Evolutionary conservation across 2,888 invertebrate species (phyloP), one percentile per base, ranked within the genome.

Genomic region (Deilephila porcellus): DNA sequence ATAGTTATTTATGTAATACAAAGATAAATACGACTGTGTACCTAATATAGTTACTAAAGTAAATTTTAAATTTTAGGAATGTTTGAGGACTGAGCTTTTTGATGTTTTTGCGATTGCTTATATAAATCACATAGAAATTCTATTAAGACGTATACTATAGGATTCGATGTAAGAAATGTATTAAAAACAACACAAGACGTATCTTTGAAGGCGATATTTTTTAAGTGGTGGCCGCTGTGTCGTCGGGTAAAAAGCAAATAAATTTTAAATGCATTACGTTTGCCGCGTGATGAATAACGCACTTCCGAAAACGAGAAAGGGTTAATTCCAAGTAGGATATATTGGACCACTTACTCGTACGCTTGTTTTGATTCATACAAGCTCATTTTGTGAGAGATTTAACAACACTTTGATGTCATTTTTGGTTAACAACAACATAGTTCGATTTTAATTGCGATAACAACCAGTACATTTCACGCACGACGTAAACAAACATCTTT

Each of bases 261-360:
- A 93, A 93, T 93, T 90, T 89, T 83, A 88, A 90, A 88, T 86
- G 89, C 92, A 92, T 93, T 92, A 90, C 90, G 85, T 81, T 81
- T 80, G 81, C 80, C 78, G 78, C 73, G 87, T 92, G 92, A 93
- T 92, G 89, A 86, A 93, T 91, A 85, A 88, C 91, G 88, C 90
- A 90, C 91, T 89, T 83, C 81, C 80, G 74, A 72, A 72, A 71
- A 74, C 76, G 77, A 79, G 78, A 80, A 78, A 81, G 73, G 71
- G 73, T 73, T 73, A 37, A 59, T 37, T 67, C 64, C 45, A 67
- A 20, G 45, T 52, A 67, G 45, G 25, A 67, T 67, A 67, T 67
- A 67, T 67, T 67, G 67, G 25, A 67, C 25, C 67, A 67, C 67
- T 67, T 67, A 67, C 67, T 25, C 25, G 52, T 67, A 25, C 25